Percentiles rank a stretch among this genome's conserved stretches.
Evolutionary conservation across 2,113 vertebrate genomes (phyloP).

Genomic region (Saguinus midas): DNA sequence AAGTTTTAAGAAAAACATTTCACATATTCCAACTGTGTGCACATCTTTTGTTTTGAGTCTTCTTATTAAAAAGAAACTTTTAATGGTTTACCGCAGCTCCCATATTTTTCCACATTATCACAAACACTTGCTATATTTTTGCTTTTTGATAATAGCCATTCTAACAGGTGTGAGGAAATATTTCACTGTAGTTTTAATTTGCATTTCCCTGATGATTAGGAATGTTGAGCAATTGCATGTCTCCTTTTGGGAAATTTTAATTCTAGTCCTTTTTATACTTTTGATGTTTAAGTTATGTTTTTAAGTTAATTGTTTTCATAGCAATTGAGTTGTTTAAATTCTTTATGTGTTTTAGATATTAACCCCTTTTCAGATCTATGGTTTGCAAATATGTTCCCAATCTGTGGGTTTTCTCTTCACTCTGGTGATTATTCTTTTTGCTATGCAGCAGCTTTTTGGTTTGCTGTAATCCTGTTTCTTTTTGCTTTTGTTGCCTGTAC

Average conservation of each 20-base stretch:
- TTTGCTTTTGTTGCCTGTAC: background rate
- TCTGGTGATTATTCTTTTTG: background rate
- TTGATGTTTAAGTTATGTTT: background rate
- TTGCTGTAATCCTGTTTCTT: background rate
- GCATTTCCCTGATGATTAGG: background rate
- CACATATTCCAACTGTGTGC: background rate
- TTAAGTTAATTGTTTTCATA: background rate
- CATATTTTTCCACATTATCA: background rate
- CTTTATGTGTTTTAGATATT: background rate
- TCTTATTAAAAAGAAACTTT: background rate
- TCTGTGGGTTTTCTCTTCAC: background rate
- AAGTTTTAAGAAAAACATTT: background rate
- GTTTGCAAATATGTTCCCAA: background rate
- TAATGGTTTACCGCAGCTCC: background rate
- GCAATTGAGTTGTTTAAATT: background rate
- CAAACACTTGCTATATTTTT: background rate
- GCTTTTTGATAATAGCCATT: background rate
- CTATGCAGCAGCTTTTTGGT: background rate
- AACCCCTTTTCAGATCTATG: background rate
- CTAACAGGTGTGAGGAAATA: background rate
- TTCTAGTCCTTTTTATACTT: background rate
- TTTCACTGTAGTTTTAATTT: background rate
- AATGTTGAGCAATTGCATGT: background rate
- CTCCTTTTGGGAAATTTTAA: background rate
- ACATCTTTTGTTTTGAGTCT: constrained; percentile 9